Evolutionary conservation across 2,797 vertebrate genomes (phyloP).

Genomic region (Galaxias olidus): DNA sequence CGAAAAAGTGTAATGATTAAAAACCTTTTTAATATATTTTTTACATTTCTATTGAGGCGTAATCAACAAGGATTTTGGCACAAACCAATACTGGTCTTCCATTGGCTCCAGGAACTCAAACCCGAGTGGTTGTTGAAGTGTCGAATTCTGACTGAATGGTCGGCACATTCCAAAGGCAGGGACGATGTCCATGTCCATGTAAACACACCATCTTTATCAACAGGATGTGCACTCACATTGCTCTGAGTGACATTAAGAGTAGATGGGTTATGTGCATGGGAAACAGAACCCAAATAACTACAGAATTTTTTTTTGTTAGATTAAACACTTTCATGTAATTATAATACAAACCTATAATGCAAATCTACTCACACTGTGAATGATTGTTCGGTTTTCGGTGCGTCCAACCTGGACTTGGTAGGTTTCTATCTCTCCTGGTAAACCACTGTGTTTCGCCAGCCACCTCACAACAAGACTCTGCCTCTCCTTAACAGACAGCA

Average conservation of each 20-base stretch:
- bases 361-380: slow-evolving; percentile 52
- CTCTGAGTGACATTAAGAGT: slow-evolving; percentile 36
- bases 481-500: slow-evolving; percentile 12
- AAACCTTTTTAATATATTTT: no score
- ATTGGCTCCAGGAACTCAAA: slow-evolving; percentile 59
- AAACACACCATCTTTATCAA: slow-evolving; percentile 7
- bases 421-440: not conserved
- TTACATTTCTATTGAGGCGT: no score
- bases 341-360: not conserved
- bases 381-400: slow-evolving; percentile 27
- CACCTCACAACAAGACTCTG: slow-evolving; percentile 50
- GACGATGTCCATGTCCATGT: slow-evolving; percentile 61
- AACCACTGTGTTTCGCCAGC: slow-evolving; percentile 26
- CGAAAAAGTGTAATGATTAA: not conserved
- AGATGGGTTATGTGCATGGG: not conserved
- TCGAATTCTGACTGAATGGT: slow-evolving; percentile 68
- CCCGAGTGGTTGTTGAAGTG: slow-evolving; percentile 30
- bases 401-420: slow-evolving; percentile 62
- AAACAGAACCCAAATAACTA: no score
- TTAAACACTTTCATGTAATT: no score
- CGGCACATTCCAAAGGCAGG: slow-evolving; percentile 64
- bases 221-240: slow-evolving; percentile 37
- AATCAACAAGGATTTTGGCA: no score
- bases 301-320: no score
- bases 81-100: slow-evolving; percentile 57